These are phyloP conservation scores for Anthoptus insignis DNA, from an alignment of 2,888 invertebrate genomes.

Conservation along the genomic window DNA sequence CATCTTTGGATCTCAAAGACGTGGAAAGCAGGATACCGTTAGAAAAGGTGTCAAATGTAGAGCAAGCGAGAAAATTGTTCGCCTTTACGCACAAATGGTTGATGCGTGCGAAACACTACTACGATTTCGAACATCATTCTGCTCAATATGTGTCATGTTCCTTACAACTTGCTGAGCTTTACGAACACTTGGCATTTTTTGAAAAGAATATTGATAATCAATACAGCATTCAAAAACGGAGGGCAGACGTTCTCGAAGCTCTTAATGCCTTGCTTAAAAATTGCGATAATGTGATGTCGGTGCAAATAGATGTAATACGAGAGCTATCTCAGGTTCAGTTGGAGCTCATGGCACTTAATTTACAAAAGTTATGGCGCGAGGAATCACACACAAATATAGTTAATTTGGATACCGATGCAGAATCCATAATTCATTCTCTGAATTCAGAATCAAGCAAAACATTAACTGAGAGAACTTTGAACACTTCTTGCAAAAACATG, in stretches of 20 bases:
- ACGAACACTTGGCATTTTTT: constrained; percentile 90
- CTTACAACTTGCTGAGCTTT: constrained; percentile 88
- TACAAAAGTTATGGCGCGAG: constrained; percentile 85
- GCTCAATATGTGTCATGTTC: constrained; percentile 87
- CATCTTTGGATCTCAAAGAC: constrained; percentile 69
- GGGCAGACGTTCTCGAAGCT: constrained; percentile 87
- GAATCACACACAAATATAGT: constrained; percentile 78
- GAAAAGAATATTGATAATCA: constrained; percentile 89
- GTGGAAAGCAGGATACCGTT: constrained; percentile 70
- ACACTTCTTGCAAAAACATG: constrained; percentile 70
- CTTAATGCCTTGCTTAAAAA: constrained; percentile 84
- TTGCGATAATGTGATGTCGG: constrained; percentile 82
- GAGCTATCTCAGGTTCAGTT: constrained; percentile 88
- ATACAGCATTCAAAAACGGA: constrained; percentile 86
- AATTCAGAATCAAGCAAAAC: constrained; percentile 76
- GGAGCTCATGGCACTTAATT: constrained; percentile 88
- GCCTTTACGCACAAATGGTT: constrained; percentile 87
- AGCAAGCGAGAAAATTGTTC: constrained; percentile 85
- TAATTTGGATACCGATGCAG: constrained; percentile 70
- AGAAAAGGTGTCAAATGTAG: constrained; percentile 62
- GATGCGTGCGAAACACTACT: constrained; percentile 86
- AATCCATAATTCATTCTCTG: constrained; percentile 75
- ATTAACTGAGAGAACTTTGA: constrained; percentile 72
- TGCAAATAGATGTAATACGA: constrained; percentile 84
- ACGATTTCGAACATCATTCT: constrained; percentile 86